phyloP scores from a whole-genome alignment of 2,888 invertebrate species.

The Meliscaeva auricollis region DNA sequence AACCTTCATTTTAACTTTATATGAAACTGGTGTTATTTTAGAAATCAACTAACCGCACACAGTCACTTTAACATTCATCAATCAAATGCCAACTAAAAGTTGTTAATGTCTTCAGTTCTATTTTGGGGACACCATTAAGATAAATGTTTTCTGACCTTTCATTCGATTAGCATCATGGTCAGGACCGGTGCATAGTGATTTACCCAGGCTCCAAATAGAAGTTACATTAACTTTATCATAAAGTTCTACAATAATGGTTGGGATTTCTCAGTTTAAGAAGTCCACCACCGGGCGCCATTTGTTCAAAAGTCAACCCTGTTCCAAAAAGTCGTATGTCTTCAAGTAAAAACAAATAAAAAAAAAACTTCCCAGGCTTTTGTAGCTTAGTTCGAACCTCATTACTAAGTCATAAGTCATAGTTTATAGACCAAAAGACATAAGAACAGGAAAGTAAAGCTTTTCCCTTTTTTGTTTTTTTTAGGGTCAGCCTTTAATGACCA shows the following conservation, averaged over 20 bases:
- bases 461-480: neutral
- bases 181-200: neutral
- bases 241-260: neutral
- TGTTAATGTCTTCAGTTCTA: slow-evolving; percentile 8
- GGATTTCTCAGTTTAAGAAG: neutral
- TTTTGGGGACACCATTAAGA: slow-evolving; percentile 16
- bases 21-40: neutral
- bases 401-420: slow-evolving; percentile 2
- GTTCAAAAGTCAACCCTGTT: neutral
- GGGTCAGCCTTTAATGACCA: slow-evolving; percentile 43
- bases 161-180: neutral
- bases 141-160: slow-evolving; percentile 19
- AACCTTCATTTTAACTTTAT: neutral
- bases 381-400: slow-evolving; percentile 2
- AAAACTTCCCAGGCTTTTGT: slow-evolving; percentile 7
- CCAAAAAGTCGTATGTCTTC: no score
- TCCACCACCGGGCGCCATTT: neutral
- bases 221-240: neutral
- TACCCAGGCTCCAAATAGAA: neutral
- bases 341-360: neutral
- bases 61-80: slow-evolving; percentile 19
- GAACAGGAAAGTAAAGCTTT: neutral
- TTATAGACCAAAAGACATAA: slow-evolving; percentile 14
- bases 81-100: slow-evolving; percentile 4
- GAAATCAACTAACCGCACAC: neutral